Conservation (phyloP, 2,113 vertebrate genomes). For the Alligator sinensis region DNA sequence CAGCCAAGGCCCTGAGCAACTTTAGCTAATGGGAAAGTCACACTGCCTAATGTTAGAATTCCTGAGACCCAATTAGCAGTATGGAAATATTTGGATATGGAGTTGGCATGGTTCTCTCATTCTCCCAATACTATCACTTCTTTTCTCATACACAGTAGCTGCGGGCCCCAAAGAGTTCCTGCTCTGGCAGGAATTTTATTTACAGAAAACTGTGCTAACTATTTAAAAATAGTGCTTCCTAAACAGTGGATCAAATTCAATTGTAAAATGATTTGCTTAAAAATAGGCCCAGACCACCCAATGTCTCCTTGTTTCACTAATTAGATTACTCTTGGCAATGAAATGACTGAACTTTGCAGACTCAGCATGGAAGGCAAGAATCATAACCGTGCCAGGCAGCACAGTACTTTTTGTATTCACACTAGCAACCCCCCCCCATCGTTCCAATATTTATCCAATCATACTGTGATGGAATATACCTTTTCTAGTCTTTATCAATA, state of each 20-base stretch:
- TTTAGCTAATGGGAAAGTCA: background rate
- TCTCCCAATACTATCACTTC: background rate
- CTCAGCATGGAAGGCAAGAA: constrained; percentile 41
- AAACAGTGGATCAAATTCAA: background rate
- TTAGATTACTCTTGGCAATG: background rate
- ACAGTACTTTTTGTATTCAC: constrained; percentile 7
- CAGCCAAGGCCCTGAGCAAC: fast-evolving
- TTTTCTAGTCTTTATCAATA: constrained; percentile 13
- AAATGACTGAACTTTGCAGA: constrained; percentile 11
- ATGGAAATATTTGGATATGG: background rate
- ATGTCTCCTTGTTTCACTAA: constrained; percentile 12
- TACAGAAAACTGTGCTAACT: background rate
- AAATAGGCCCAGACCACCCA: background rate
- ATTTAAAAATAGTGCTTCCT: background rate
- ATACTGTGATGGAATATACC: constrained; percentile 6
- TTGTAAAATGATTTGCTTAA: constrained; percentile 11
- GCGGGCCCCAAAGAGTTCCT: background rate
- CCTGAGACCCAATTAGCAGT: background rate
- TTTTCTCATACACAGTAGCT: background rate
- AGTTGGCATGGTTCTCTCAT: background rate
- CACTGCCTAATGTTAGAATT: background rate
- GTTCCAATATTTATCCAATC: constrained; percentile 13
- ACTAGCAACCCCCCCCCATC: background rate
- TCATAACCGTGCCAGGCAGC: background rate
- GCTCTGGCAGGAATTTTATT: background rate